Base-by-base conservation (phyloP, 2,113 vertebrate genomes). In the Meriones unguiculatus region DNA sequence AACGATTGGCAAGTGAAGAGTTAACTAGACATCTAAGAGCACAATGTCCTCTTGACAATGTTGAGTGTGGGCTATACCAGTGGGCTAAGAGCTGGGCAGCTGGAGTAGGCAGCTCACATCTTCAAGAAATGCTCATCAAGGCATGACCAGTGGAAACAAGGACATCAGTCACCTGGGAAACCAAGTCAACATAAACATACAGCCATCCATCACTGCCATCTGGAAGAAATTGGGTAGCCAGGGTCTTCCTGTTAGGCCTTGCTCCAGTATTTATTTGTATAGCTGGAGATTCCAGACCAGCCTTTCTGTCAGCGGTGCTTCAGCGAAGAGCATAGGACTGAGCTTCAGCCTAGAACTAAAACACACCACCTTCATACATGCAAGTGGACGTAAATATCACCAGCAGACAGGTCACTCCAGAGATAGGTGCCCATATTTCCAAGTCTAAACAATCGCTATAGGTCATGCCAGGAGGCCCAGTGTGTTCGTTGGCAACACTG, bases 191-290 rank as follows among this genome's bases (percentile, higher is more conserved):
- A 99, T 98, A 99, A 99, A 98, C 98, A 99, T 98, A 99, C 98
- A 98, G 98, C 98, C 98, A 99, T 99, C 99, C 99, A 98, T 99
- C 97, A 98, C 98, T 99, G 99, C 98, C 99, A 99, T 99, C 99
- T 99, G 99, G 99, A 99, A 99, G 98, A 99, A 98, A 99, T 99
- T 98, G 98, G 98, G 96, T 94, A 91, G 97, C 97, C 98, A 98
- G 99, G 98, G 98, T 98, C 98, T 99, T 98, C 98, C 98, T 98
- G 98, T 98, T 97, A 98, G 98, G 98, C 98, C 99, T 98, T 98
- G 98, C 99, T 99, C 97, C 98, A 91, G 70, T 99, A 99, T 99
- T 99, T 99, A 99, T 99, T 99, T 99, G 99, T 98, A 97, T 99
- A 99, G 99, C 99, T 99, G 98, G 98, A 98, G 98, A 98, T 98